Conservation (phyloP, 2,797 vertebrate species). For the Macropus fuliginosus region DNA sequence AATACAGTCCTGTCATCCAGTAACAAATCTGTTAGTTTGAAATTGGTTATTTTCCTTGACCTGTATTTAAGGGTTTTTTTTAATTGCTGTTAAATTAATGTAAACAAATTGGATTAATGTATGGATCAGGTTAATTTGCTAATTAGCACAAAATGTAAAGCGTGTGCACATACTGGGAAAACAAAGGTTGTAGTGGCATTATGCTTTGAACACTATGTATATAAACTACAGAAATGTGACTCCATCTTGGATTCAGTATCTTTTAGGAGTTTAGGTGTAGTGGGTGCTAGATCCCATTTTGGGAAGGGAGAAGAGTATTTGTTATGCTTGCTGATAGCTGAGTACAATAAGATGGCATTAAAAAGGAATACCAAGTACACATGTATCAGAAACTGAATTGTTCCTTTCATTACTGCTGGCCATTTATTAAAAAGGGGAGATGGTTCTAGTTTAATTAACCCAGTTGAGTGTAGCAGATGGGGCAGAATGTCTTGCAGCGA, state of each 20-base stretch:
- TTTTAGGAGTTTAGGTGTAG: conserved; percentile 4
- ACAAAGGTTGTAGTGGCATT: background rate
- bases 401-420: conserved; percentile 86
- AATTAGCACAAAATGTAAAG: background rate
- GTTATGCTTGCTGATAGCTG: conserved; percentile 63
- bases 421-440: conserved; percentile 86
- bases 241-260: background rate
- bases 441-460: conserved; percentile 89
- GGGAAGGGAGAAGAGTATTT: conserved; percentile 8
- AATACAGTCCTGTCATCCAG: background rate
- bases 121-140: background rate
- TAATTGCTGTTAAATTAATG: background rate
- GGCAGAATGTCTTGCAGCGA: conserved; percentile 89
- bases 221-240: conserved; percentile 1
- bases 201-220: conserved; percentile 29
- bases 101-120: background rate
- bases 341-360: conserved; percentile 81
- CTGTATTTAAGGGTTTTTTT: background rate
- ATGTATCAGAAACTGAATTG: conserved; percentile 81
- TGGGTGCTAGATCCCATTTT: conserved; percentile 3
- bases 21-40: background rate
- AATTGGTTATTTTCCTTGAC: background rate
- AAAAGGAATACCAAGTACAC: conserved; percentile 83
- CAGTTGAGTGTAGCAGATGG: conserved; percentile 95
- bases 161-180: background rate